Conservation (phyloP, 2,113 vertebrate genomes). For the Syngnathoides biaculeatus region DNA sequence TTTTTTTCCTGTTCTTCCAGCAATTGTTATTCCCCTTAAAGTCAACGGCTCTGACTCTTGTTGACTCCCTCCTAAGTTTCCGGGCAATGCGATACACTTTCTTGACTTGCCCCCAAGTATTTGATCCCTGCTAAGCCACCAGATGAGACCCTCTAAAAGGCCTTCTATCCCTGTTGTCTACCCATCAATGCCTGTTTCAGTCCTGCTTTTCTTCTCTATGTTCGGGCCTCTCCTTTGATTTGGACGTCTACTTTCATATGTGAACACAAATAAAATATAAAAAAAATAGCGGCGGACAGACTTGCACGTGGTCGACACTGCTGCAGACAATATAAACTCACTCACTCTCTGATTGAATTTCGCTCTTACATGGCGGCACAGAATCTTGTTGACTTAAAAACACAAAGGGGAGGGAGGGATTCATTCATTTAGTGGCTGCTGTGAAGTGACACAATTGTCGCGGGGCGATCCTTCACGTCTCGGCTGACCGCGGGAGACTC, state of each 20-base stretch:
- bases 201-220: constrained; percentile 45
- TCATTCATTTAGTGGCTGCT: constrained; percentile 38
- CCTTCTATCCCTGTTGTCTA: constrained; percentile 34
- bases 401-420: constrained; percentile 27
- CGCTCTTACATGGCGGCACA: constrained; percentile 72
- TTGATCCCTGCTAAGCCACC: constrained; percentile 50
- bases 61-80: constrained; percentile 21
- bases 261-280: constrained; percentile 14
- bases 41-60: not conserved
- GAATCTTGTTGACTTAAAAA: constrained; percentile 71
- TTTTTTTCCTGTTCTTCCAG: constrained; percentile 1
- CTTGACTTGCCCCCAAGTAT: constrained; percentile 37
- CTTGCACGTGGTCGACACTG: constrained; percentile 30
- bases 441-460: constrained; percentile 49
- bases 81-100: constrained; percentile 35
- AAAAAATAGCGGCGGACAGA: not conserved
- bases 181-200: constrained; percentile 37
- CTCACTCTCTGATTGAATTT: constrained; percentile 47
- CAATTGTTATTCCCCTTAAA: not conserved
- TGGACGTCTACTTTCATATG: constrained; percentile 17
- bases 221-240: constrained; percentile 43
- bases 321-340: constrained; percentile 47
- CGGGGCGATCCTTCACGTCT: constrained; percentile 38
- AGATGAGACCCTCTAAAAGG: constrained; percentile 56
- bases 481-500: constrained; percentile 40